Base-by-base conservation (phyloP, 2,888 invertebrate species). In the Apotomis capreana region DNA sequence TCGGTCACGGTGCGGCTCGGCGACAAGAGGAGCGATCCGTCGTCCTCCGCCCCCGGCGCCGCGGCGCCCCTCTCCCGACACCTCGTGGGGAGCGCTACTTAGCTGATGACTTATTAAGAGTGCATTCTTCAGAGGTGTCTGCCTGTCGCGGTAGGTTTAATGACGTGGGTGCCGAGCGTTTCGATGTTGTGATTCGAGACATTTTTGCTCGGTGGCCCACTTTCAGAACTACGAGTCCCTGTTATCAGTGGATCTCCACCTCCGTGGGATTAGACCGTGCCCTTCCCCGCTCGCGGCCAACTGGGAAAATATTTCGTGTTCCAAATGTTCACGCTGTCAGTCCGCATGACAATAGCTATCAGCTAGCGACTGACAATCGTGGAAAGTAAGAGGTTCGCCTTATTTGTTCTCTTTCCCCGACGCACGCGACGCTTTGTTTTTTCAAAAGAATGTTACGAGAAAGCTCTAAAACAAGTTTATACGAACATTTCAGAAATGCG, bases 81-180 rank as follows among this genome's bases (percentile, higher is more conserved):
- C 71, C 69, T 80, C 78, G 80, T 77, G 69, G 75, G 79, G 79
- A 78, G 84, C 85, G 84, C 88, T 92, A 93, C 92, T 93, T 93
- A 93, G 92, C 92, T 92, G 92, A 93, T 93, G 92, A 93, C 92
- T 93, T 93, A 93, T 93, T 93, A 92, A 90, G 91, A 90, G 90
- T 87, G 88, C 90, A 92, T 93, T 92, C 92, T 92, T 91, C 87
- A 86, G 89, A 93, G 92, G 92, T 92, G 92, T 93, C 92, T 92
- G 91, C 80, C 86, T 89, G 89, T 87, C 90, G 88, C 84, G 82
- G 86, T 81, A 81, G 84, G 90, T 87, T 91, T 92, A 93, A 93
- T 92, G 92, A 89, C 87, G 90, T 91, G 90, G 89, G 85, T 81
- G 85, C 80, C 78, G 81, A 79, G 84, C 78, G 81, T 81, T 83